Evolutionary conservation across 64 coral and sea anemone genomes (phyloP).

Genomic region (Hydrozoanthus tunicans): DNA sequence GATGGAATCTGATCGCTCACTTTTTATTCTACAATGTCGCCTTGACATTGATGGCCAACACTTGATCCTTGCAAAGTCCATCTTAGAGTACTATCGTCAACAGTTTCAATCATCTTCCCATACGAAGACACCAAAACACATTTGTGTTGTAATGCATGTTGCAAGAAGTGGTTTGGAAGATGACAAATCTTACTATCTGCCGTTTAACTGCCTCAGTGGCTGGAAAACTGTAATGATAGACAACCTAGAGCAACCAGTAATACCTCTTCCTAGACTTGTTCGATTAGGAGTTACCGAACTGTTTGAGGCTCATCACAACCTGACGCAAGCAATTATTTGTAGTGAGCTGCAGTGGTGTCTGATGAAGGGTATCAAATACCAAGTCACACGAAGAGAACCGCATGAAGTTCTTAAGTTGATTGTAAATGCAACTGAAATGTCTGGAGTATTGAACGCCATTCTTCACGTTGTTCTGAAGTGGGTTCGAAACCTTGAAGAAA

Average conservation of each 20-base stretch:
- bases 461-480: neutral
- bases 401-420: conserved; percentile 70
- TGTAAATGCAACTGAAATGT: conserved; percentile 37
- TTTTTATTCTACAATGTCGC: conserved; percentile 81
- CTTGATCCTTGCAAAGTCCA: conserved; percentile 84
- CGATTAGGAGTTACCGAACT: conserved; percentile 40
- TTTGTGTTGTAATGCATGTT: conserved; percentile 75
- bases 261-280: conserved; percentile 63
- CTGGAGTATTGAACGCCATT: neutral
- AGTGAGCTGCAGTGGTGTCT: too few species aligned
- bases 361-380: too few species aligned
- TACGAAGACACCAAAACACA: conserved; percentile 56
- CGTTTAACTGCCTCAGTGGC: conserved; percentile 83
- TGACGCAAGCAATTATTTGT: conserved; percentile 50
- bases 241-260: conserved; percentile 59
- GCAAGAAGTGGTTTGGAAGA: conserved; percentile 41
- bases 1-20: conserved; percentile 33
- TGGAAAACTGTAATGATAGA: conserved; percentile 89
- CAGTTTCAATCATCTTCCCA: conserved; percentile 4
- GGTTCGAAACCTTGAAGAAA: neutral
- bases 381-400: too few species aligned
- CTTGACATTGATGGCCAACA: conserved; percentile 83
- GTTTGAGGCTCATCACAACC: conserved; percentile 44
- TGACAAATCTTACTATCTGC: conserved; percentile 35
- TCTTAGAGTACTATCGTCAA: conserved; percentile 61